phyloP scores from a whole-genome alignment of 2,888 invertebrate genomes.

The Hofmannophila pseudospretella region DNA sequence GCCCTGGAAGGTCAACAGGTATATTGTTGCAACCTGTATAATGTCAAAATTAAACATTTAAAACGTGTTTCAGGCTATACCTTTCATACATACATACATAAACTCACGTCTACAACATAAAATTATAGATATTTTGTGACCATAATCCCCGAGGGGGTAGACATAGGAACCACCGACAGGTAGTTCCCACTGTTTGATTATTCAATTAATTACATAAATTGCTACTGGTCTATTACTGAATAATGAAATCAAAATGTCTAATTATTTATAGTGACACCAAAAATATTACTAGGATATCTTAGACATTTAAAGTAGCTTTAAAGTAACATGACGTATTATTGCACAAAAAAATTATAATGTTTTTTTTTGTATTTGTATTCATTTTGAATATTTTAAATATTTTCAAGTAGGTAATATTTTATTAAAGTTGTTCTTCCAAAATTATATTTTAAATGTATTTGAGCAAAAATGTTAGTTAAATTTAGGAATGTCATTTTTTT shows the following conservation, averaged over 20 bases:
- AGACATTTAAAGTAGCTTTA: not conserved
- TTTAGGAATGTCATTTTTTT: slow-evolving; percentile 1
- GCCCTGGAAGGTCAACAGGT: no score
- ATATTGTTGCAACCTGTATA: no score
- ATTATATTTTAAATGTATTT: slow-evolving; percentile 5
- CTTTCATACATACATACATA: no score
- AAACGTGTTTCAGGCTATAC: no score
- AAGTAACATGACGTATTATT: not conserved
- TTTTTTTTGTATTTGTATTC: not conserved
- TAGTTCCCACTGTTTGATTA: no score
- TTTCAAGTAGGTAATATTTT: no score
- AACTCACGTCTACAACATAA: no score
- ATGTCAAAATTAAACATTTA: no score
- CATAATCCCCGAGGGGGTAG: no score
- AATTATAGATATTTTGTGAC: no score
- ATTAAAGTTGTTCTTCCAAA: slow-evolving; percentile 8
- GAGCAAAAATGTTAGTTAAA: slow-evolving; percentile 3
- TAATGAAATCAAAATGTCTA: not conserved
- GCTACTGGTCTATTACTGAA: not conserved
- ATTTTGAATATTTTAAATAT: not conserved
- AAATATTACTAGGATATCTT: not conserved
- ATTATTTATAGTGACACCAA: not conserved
- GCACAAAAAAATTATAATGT: slow-evolving; percentile 2
- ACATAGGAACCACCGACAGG: no score
- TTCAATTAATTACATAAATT: no score